Conservation (phyloP, 2,888 invertebrate species). For the Daptonema setosum region DNA sequence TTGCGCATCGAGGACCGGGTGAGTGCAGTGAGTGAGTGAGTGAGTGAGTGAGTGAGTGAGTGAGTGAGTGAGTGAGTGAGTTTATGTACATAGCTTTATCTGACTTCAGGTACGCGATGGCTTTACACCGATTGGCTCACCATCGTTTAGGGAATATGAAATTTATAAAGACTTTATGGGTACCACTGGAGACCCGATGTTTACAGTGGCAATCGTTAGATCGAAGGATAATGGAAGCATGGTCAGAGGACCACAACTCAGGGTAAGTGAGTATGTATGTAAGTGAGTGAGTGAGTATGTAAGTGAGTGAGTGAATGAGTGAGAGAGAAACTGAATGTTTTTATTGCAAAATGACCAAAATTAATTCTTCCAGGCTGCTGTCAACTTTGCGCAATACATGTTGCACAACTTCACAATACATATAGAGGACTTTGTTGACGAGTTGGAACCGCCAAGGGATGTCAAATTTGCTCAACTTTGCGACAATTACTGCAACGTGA, state of each 20-base stretch:
- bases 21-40: not conserved
- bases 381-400: constrained; percentile 13
- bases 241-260: constrained; percentile 17
- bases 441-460: not conserved
- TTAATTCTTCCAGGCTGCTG: not conserved
- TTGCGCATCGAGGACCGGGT: not conserved
- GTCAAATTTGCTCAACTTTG: constrained; percentile 17
- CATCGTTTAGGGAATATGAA: not conserved
- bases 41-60: too few species aligned
- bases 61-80: too few species aligned
- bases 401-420: constrained; percentile 13
- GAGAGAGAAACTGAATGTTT: too few species aligned
- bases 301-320: too few species aligned
- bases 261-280: constrained; percentile 12
- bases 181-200: constrained; percentile 19
- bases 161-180: constrained; percentile 1
- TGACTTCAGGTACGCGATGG: constrained; percentile 1
- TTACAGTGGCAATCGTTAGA: constrained; percentile 20
- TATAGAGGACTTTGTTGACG: constrained; percentile 1
- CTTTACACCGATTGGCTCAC: not conserved
- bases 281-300: too few species aligned
- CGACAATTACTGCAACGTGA: constrained; percentile 21
- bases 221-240: constrained; percentile 22
- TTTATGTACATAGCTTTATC: too few species aligned
- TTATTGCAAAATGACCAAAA: too few species aligned